A percentile compares a stretch with the other conserved stretches of the same genome.
These are phyloP conservation scores for Deroptyus accipitrinus DNA, from an alignment of 2,113 vertebrate species.

Conservation along the genomic window DNA sequence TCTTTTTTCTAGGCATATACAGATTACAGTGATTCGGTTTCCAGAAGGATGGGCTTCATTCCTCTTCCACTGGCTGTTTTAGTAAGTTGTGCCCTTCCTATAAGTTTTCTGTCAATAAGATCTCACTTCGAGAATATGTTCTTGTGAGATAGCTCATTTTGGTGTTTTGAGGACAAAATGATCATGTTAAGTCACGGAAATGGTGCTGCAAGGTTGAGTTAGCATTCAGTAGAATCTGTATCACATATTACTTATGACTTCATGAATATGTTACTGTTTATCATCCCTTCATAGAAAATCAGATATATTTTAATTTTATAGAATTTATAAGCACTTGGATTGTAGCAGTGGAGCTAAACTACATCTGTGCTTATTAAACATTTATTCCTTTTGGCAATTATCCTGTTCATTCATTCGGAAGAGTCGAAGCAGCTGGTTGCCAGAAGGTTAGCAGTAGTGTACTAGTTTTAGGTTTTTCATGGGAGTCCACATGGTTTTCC, in stretches of 20 bases:
- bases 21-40: conserved; percentile 96
- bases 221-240: neutral
- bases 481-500: neutral
- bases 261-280: neutral
- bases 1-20: conserved; percentile 85
- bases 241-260: neutral
- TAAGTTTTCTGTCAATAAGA: neutral
- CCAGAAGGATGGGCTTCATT: conserved; percentile 98
- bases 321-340: neutral
- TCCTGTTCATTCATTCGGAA: conserved; percentile 22
- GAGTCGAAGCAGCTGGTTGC: conserved; percentile 57
- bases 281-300: neutral
- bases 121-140: neutral
- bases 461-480: neutral
- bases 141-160: neutral
- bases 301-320: neutral
- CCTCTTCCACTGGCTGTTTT: conserved; percentile 94
- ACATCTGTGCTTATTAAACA: conserved; percentile 24
- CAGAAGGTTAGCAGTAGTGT: neutral
- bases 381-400: conserved; percentile 38
- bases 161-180: neutral
- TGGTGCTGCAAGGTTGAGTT: neutral
- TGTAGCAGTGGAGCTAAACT: neutral
- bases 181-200: neutral
- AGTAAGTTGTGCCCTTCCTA: conserved; percentile 76